phyloP scores from a whole-genome alignment of 2,797 vertebrate species.

The Vultur gryphus region DNA sequence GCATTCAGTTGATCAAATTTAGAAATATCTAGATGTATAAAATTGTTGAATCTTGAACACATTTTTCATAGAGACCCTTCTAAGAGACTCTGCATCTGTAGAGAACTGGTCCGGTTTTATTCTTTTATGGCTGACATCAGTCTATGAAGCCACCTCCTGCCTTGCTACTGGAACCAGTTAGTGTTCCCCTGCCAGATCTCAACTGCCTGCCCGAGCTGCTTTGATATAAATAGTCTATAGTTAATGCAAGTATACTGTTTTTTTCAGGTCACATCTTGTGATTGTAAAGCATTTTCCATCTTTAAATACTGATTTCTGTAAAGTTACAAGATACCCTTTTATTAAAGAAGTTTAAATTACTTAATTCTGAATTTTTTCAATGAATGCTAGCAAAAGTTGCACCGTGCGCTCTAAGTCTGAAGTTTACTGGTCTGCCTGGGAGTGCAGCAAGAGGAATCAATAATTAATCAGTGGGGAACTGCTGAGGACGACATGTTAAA shows the following conservation, averaged over 20 bases:
- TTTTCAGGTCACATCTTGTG: neutral
- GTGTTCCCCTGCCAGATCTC: neutral
- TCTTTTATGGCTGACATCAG: neutral
- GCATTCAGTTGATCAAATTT: neutral
- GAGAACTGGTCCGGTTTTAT: neutral
- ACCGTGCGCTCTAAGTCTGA: neutral
- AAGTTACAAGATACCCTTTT: neutral
- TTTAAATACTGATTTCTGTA: neutral
- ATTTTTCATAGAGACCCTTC: neutral
- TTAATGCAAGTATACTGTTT: neutral
- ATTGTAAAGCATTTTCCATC: neutral
- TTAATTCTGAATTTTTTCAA: neutral
- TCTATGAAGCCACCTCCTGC: neutral
- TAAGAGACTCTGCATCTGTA: neutral
- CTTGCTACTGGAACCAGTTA: neutral
- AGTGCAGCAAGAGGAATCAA: neutral
- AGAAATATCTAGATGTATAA: neutral
- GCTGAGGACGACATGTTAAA: neutral
- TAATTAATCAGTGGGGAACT: neutral
- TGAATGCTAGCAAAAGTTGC: neutral
- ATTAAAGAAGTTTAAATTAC: neutral
- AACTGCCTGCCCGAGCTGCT: rapidly evolving
- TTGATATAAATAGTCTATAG: neutral
- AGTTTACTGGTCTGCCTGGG: neutral
- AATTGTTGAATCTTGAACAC: neutral